These are phyloP conservation scores for Saguinus midas DNA, from an alignment of 2,113 vertebrate species.

Conservation along the genomic window DNA sequence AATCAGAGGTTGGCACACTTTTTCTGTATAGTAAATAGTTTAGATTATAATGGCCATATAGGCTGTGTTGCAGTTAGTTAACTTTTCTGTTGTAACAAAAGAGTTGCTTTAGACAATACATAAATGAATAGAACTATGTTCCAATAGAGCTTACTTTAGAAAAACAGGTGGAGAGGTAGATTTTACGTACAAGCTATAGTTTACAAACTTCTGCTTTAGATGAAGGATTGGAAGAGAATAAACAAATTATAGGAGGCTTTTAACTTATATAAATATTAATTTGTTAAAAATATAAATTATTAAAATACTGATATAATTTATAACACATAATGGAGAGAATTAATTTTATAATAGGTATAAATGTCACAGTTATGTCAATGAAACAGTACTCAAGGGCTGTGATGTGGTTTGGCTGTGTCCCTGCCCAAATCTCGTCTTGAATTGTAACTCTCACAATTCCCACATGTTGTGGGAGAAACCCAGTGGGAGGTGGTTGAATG, in stretches of 20 bases:
- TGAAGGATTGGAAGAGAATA: not conserved
- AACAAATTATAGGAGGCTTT: not conserved
- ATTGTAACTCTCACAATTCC: no score
- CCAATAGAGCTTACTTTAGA: not conserved
- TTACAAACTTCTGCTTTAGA: not conserved
- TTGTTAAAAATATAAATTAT: not conserved
- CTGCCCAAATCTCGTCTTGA: no score
- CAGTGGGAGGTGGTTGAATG: no score
- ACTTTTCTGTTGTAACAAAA: not conserved
- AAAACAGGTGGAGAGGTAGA: not conserved
- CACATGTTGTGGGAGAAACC: no score
- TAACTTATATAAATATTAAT: not conserved
- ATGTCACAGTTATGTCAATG: not conserved
- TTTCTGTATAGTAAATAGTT: not conserved
- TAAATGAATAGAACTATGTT: not conserved
- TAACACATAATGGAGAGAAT: not conserved
- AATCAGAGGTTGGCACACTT: not conserved
- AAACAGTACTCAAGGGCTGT: not conserved
- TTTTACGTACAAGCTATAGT: not conserved
- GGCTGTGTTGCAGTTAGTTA: not conserved
- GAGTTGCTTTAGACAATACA: not conserved
- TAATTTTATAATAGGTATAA: not conserved
- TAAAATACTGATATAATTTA: not conserved
- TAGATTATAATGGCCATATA: not conserved
- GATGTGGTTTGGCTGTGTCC: no score